Evolutionary conservation across 1,140 invertebrate species (phyloP), one percentile per base, ranked within the genome.

Genomic region (Zaprionus ornatus): DNA sequence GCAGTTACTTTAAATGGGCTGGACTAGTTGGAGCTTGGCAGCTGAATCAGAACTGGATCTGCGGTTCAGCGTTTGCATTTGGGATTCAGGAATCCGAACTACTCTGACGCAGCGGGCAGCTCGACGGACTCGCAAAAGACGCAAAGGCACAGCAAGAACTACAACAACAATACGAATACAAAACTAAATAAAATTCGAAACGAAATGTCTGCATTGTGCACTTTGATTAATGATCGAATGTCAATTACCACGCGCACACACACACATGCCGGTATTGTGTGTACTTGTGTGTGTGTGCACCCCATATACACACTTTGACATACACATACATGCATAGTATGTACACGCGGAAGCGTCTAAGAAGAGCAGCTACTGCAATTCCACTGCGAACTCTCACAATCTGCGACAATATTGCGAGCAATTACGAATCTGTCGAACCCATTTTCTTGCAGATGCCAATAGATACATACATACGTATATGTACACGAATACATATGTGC

Each of bases 181-280:
- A 80, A 88, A 87, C 70, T 77, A 84, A 85, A 79, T 78, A 74
- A 52, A 87, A 77, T 74, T 77, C 79, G 72, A 88, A 88, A 77
- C 79, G 90, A 86, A 86, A 83, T 77, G 84, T 80, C 82, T 90
- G 90, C 90, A 91, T 85, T 91, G 78, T 91, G 91, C 86, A 88
- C 60, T 82, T 91, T 91, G 90, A 91, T 91, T 91, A 91, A 91
- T 91, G 90, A 91, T 91, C 81, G 70, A 82, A 74, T 84, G 90
- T 91, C 90, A 91, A 91, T 91, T 91, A 91, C 83, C 74, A 74
- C 80, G 29, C 35, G 45, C 35, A 61, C 69, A 56, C 29, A 65
- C 37, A 61, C 56, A 59, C 48, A 70, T 48, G 13, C 50, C 40
- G 40, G 19, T 45, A 21, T 50, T 32, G 29, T 25, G 25, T 25